Conservation (phyloP, 2,888 invertebrate species). For the Eustalomyia histrio region DNA sequence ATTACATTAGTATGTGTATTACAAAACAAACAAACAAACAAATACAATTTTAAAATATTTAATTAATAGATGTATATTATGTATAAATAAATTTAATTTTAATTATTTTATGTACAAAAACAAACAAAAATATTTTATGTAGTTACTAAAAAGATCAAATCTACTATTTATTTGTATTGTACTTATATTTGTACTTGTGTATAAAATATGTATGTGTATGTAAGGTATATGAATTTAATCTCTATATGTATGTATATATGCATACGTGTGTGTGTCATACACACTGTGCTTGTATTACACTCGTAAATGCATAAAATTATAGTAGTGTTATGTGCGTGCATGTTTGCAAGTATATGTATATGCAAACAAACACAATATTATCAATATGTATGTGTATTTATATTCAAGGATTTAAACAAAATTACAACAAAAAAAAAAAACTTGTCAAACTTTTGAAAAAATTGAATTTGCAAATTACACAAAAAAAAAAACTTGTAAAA, state of each 20-base stretch:
- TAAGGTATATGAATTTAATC: background rate
- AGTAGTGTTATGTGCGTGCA: background rate
- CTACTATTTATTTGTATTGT: slow-evolving; percentile 25
- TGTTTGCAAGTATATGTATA: background rate
- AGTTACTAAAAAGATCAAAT: slow-evolving; percentile 10
- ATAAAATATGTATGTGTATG: background rate
- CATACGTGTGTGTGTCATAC: background rate
- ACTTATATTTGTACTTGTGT: slow-evolving; percentile 9
- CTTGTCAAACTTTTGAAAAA: slow-evolving; percentile 33
- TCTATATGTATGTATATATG: background rate
- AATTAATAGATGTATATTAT: slow-evolving; percentile 17
- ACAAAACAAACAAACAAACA: slow-evolving; percentile 9
- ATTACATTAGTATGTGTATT: slow-evolving; percentile 51
- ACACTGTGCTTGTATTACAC: background rate
- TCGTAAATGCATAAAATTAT: background rate
- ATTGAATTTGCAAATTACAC: slow-evolving; percentile 20
- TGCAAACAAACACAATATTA: background rate
- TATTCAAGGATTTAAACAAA: slow-evolving; percentile 20
- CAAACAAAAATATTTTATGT: background rate
- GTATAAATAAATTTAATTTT: background rate
- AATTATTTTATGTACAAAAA: slow-evolving; percentile 1
- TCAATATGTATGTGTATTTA: background rate
- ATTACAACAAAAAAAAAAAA: slow-evolving; percentile 15
- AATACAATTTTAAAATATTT: slow-evolving; percentile 11
- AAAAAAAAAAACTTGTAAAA: slow-evolving; percentile 31